Evolutionary conservation across 2,888 invertebrate species (phyloP).

Genomic region (Eupithecia exiguata): DNA sequence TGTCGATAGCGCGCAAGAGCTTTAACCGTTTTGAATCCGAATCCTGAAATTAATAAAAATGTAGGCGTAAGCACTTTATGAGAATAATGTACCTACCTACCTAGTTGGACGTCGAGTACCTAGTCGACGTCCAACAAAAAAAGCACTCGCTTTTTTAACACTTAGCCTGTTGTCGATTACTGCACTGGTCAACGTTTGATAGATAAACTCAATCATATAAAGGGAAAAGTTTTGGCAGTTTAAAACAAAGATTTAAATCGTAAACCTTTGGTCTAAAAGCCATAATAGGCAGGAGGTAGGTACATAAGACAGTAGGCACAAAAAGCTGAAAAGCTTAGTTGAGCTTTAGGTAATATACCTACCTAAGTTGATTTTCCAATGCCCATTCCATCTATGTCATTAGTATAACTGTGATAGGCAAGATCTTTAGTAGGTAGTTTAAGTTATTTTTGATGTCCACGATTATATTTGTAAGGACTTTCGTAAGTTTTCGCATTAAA

Average conservation of each 20-base stretch:
- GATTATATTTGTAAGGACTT: slow-evolving; percentile 38
- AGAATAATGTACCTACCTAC: not conserved
- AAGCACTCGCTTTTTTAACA: not conserved
- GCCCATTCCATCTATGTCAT: not conserved
- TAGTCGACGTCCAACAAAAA: too few relatives aligned
- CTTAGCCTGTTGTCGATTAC: not conserved
- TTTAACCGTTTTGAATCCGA: slow-evolving; percentile 59
- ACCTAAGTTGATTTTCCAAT: not conserved
- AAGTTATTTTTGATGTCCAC: slow-evolving; percentile 35
- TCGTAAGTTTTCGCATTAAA: slow-evolving; percentile 49
- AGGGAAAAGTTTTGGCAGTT: too few relatives aligned
- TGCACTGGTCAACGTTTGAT: not conserved
- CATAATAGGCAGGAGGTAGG: too few relatives aligned
- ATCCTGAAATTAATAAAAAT: slow-evolving; percentile 57
- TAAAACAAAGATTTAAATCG: too few relatives aligned
- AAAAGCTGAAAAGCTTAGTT: slow-evolving; percentile 1
- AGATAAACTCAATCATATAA: too few relatives aligned
- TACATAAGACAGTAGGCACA: not conserved
- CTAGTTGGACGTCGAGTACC: too few relatives aligned
- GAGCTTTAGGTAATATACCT: not conserved
- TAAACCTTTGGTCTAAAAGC: too few relatives aligned
- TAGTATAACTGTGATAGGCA: not conserved
- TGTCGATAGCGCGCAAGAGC: slow-evolving; percentile 58
- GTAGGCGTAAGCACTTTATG: not conserved
- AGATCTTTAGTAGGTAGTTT: not conserved